phyloP scores from a whole-genome alignment of 2,113 vertebrate genomes.

The Otus sunia region DNA sequence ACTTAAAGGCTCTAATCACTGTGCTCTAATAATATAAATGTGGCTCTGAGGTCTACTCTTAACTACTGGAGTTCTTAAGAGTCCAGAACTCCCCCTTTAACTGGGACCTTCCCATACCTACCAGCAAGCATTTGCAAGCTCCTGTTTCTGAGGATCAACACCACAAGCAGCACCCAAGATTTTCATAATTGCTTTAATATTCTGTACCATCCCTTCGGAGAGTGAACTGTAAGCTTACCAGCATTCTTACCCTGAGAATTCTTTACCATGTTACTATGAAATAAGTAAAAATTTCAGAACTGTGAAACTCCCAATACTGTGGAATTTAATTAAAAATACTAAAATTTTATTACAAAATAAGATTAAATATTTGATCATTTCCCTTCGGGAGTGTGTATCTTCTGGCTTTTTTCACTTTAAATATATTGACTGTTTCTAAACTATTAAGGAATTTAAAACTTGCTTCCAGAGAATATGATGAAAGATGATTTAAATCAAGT shows the following conservation, averaged over 20 bases:
- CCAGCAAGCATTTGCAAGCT: background rate
- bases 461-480: background rate
- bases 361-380: background rate
- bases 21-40: background rate
- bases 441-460: background rate
- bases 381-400: background rate
- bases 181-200: background rate
- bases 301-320: background rate
- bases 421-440: background rate
- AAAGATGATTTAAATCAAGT: background rate
- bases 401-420: background rate
- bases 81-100: background rate
- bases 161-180: background rate
- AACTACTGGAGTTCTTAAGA: background rate
- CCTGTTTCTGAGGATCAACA: background rate
- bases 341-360: background rate
- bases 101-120: background rate
- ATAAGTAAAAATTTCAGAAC: background rate
- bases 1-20: background rate
- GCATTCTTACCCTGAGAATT: background rate
- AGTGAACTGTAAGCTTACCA: background rate
- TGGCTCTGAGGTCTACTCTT: background rate
- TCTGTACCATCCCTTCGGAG: background rate
- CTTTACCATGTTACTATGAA: background rate
- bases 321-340: background rate